Base-by-base conservation (phyloP, 2,113 vertebrate species). In the Phycodurus eques region DNA sequence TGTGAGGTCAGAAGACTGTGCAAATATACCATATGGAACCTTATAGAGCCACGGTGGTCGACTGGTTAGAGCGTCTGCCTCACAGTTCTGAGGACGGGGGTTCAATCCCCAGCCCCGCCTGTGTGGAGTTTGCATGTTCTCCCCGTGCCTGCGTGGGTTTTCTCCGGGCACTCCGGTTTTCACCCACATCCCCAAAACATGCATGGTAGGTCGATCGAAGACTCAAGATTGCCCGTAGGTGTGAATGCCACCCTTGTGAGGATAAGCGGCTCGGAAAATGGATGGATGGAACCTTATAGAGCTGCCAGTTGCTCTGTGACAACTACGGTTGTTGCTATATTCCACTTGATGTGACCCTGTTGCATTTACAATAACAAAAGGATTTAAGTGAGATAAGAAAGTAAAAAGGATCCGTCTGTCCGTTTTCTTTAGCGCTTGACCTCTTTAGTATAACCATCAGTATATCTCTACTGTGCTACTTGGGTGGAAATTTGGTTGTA, bases 21-120 rank as follows among this genome's bases (percentile, higher is more conserved):
- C 76, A 85, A 85, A 88, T 84, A 87, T 70, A 74, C 70, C 70
- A 80, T 51, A 72, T 43, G 61, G 54, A 84, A 80, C 72, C 70
- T 59, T 35, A n/a, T 63, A 71, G 35, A 54, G 73, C 70, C 27
- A 27, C 27, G 1, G 27, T 27, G 27, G 27, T 27, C 27, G 27
- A 27, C 27, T 27, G 27, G 27, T 27, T 27, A 27, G 27, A 27
- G 27, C 27, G 27, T 27, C 27, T 27, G 27, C 27, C 27, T 27
- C 27, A 27, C 27, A 27, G 27, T 27, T 27, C 27, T 27, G 27
- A 27, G 27, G 27, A 27, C 27, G 27, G 27, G 27, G 27, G 27
- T 27, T 27, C 27, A 27, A 27, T 27, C 27, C 27, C 27, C 27
- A 27, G 27, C 27, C 27, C 27, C 27, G 27, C 27, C 27, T 27